phyloP scores from a whole-genome alignment of 2,888 invertebrate genomes.

The Lepeophtheirus nordmannii region DNA sequence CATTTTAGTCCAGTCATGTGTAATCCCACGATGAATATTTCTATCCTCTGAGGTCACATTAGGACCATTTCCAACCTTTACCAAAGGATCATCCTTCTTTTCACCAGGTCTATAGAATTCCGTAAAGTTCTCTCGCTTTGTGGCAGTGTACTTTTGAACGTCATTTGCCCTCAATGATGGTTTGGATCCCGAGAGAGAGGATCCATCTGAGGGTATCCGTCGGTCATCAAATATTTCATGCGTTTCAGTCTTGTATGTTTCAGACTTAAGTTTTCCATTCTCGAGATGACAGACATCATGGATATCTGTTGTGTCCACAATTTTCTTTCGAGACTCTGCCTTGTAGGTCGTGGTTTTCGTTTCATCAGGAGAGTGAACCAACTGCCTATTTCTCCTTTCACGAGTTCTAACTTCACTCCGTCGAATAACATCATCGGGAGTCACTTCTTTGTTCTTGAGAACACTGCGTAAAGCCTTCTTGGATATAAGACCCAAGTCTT shows the following conservation, averaged over 20 bases:
- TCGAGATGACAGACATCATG: slow-evolving; percentile 32
- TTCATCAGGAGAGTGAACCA: not conserved
- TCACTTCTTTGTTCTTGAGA: not conserved
- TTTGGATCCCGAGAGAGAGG: not conserved
- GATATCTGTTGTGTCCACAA: slow-evolving; percentile 70
- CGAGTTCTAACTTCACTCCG: not conserved
- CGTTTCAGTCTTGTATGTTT: slow-evolving; percentile 36
- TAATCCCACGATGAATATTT: not conserved
- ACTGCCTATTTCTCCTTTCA: not conserved
- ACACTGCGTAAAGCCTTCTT: slow-evolving; percentile 3
- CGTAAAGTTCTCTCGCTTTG: slow-evolving; percentile 11
- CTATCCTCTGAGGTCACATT: slow-evolving; percentile 4
- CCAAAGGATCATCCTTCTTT: not conserved
- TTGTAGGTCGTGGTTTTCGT: slow-evolving; percentile 2
- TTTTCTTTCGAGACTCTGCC: slow-evolving; percentile 42
- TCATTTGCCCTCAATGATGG: slow-evolving; percentile 6
- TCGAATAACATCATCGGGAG: not conserved
- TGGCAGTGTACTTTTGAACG: not conserved
- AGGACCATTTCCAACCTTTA: not conserved
- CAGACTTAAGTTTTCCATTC: slow-evolving; percentile 70
- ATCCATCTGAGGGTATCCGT: slow-evolving; percentile 33
- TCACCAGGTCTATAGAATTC: slow-evolving; percentile 6
- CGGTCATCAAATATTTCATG: slow-evolving; percentile 54
- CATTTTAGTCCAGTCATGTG: not conserved
- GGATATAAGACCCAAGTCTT: slow-evolving; percentile 11